These are phyloP conservation scores for Pachycephus smyrnensis DNA, from an alignment of 2,888 invertebrate genomes.

Conservation along the genomic window DNA sequence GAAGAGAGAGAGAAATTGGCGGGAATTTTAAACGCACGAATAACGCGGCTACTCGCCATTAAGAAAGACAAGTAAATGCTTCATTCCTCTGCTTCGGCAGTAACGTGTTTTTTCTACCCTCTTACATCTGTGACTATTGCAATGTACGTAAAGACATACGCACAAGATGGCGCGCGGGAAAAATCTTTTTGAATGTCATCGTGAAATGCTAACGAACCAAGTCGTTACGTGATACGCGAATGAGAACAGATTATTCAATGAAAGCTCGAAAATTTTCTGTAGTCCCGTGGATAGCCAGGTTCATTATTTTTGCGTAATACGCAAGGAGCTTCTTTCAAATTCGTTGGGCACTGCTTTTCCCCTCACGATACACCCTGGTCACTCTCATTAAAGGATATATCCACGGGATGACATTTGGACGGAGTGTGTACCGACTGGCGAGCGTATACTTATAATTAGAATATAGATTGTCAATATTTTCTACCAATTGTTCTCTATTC, in stretches of 20 bases:
- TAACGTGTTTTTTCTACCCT: neutral
- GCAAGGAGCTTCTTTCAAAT: neutral
- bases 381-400: neutral
- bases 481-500: neutral
- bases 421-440: neutral
- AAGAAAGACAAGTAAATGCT: neutral
- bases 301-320: neutral
- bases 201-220: too few relatives aligned
- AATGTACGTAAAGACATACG: neutral
- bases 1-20: neutral
- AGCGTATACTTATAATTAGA: neutral
- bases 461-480: neutral
- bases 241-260: neutral
- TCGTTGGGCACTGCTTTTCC: neutral
- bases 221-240: too few relatives aligned
- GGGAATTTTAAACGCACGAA: neutral
- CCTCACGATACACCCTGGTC: too few relatives aligned
- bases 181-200: too few relatives aligned
- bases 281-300: neutral
- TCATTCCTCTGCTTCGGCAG: neutral
- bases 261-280: neutral
- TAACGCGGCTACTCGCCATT: neutral
- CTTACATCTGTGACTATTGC: neutral
- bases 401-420: neutral
- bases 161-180: neutral